Conservation (phyloP, 2,797 vertebrate species). For the Craterocephalus amniculus region DNA sequence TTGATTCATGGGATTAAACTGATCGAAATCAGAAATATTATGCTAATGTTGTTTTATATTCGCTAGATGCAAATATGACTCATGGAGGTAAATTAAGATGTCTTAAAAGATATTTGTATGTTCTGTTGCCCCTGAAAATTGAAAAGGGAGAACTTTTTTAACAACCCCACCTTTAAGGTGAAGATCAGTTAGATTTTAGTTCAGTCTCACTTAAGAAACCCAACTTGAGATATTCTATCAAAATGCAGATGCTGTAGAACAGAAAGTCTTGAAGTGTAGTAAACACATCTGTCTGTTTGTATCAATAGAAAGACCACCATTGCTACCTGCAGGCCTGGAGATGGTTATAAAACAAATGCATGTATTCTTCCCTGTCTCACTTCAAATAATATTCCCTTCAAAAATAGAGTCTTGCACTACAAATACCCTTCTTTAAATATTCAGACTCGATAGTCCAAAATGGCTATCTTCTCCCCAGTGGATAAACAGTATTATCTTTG, state of each 20-base stretch:
- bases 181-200: not conserved
- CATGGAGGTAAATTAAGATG: not conserved
- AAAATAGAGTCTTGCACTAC: conserved; percentile 3
- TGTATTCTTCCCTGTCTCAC: conserved; percentile 8
- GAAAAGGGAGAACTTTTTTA: conserved; percentile 2
- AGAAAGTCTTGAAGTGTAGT: not conserved
- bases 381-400: conserved; percentile 30
- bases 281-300: conserved; percentile 10
- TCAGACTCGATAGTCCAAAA: conserved; percentile 36
- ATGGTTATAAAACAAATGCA: conserved; percentile 2
- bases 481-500: conserved; percentile 46
- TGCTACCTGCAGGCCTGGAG: conserved; percentile 22
- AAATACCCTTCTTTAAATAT: conserved; percentile 19
- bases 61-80: not conserved
- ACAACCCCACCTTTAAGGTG: no score
- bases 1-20: not conserved
- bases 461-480: conserved; percentile 16
- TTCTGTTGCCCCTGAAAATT: conserved; percentile 25
- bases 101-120: not conserved
- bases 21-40: not conserved
- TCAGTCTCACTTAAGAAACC: not conserved
- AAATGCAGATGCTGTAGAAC: not conserved
- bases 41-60: not conserved
- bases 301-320: conserved; percentile 12
- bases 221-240: not conserved